A percentile compares a stretch with the other conserved stretches of the same genome.
These are phyloP conservation scores for Caiman crocodilus DNA, from an alignment of 2,797 vertebrate genomes.

Conservation along the genomic window DNA sequence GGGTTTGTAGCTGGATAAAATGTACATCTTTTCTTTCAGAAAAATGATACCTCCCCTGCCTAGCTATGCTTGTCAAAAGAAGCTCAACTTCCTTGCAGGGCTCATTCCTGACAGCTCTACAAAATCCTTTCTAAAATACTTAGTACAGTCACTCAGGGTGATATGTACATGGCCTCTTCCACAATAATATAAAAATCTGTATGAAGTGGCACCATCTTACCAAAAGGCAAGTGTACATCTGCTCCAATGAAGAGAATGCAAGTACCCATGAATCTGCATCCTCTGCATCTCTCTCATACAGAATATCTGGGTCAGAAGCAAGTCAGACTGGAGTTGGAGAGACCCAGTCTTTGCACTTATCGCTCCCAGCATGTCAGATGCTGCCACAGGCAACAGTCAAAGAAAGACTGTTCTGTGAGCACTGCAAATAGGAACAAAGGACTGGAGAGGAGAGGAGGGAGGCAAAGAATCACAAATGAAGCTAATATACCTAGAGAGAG, in stretches of 20 bases:
- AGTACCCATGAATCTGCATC: background rate
- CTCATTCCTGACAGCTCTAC: background rate
- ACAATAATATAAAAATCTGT: background rate
- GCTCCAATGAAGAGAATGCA: background rate
- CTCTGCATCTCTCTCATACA: background rate
- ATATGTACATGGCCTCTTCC: constrained; percentile 26
- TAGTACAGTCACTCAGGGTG: constrained; percentile 6
- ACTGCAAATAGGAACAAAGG: constrained; percentile 25
- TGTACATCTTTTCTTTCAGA: background rate
- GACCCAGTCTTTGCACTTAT: background rate
- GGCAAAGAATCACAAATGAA: constrained; percentile 15
- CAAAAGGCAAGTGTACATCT: background rate
- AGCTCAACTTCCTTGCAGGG: constrained; percentile 18
- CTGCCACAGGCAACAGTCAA: background rate
- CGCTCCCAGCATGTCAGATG: constrained; percentile 14
- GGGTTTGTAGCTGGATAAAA: background rate
- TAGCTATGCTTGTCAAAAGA: constrained; percentile 7
- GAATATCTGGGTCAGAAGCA: constrained; percentile 21
- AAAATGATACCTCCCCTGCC: constrained; percentile 2
- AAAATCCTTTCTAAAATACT: constrained; percentile 32
- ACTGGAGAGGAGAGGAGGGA: background rate
- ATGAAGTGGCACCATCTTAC: background rate
- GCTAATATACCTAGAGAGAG: background rate
- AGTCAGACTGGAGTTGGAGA: constrained; percentile 4
- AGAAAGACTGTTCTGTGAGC: background rate